phyloP scores from a whole-genome alignment of 2,888 invertebrate species.

The Diachrysia chrysitis region DNA sequence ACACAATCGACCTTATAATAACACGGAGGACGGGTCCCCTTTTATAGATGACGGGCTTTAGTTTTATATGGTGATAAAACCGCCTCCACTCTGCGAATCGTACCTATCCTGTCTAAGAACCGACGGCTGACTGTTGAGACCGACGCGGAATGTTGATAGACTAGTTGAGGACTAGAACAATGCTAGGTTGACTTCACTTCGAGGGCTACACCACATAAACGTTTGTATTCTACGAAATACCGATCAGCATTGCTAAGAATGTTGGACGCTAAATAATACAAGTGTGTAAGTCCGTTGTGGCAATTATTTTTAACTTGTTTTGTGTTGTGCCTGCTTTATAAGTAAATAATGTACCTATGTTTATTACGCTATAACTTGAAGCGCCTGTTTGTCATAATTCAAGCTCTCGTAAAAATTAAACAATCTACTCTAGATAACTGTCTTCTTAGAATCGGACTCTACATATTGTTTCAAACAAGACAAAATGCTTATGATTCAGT shows the following conservation, averaged over 20 bases:
- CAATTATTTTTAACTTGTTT: background rate
- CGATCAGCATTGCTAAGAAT: slow-evolving; percentile 11
- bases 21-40: slow-evolving; percentile 45
- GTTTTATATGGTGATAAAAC: slow-evolving; percentile 60
- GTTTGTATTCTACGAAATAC: slow-evolving; percentile 42
- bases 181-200: slow-evolving; percentile 65
- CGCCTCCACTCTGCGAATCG: slow-evolving; percentile 41
- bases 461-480: background rate
- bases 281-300: background rate
- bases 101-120: slow-evolving; percentile 54
- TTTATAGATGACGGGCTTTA: slow-evolving; percentile 38
- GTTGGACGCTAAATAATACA: slow-evolving; percentile 10
- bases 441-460: background rate
- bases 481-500: background rate
- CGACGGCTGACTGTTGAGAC: slow-evolving; percentile 67
- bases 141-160: slow-evolving; percentile 74
- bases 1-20: slow-evolving; percentile 71
- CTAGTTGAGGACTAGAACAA: slow-evolving; percentile 74
- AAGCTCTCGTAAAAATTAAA: background rate
- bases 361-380: background rate
- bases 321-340: background rate
- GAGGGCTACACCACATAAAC: slow-evolving; percentile 49
- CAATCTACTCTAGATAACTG: background rate
- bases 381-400: background rate
- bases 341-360: background rate